A percentile compares a stretch with the other conserved stretches of the same genome.
Evolutionary conservation across 2,888 invertebrate genomes (phyloP).

Genomic region (Perdita meconis): DNA sequence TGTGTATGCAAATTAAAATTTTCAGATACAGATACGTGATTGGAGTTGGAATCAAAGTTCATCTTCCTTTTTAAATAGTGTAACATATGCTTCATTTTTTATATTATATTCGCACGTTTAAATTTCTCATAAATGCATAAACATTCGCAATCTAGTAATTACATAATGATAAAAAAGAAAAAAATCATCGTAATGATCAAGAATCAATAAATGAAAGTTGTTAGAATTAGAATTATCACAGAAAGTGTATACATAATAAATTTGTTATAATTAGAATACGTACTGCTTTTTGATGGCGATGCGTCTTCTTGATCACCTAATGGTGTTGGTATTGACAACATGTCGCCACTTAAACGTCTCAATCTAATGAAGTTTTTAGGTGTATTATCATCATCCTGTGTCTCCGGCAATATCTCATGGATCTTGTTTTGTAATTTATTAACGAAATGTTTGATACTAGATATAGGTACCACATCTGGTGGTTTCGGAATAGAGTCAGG

Average conservation of each 20-base stretch:
- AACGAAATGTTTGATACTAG: slow-evolving; percentile 54
- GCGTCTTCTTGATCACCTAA: slow-evolving; percentile 40
- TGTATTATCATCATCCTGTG: slow-evolving; percentile 27
- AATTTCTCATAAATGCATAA: too few relatives aligned
- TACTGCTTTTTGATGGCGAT: slow-evolving; percentile 45
- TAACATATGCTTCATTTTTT: too few relatives aligned
- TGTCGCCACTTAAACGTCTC: slow-evolving; percentile 85
- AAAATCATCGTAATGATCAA: not conserved
- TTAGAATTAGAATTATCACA: not conserved
- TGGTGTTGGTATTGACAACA: slow-evolving; percentile 76
- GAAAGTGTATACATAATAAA: not conserved
- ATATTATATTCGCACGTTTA: too few relatives aligned
- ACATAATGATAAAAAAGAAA: not conserved
- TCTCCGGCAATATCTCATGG: slow-evolving; percentile 68
- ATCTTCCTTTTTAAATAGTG: too few relatives aligned
- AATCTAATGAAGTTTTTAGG: slow-evolving; percentile 83
- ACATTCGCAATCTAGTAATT: too few relatives aligned
- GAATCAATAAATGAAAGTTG: not conserved
- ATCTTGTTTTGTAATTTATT: slow-evolving; percentile 49
- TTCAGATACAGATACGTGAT: too few relatives aligned
- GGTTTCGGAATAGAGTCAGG: slow-evolving; percentile 61
- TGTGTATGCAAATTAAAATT: too few relatives aligned
- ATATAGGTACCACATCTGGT: slow-evolving; percentile 68
- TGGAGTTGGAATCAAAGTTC: too few relatives aligned
- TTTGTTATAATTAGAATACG: slow-evolving; percentile 14